These are phyloP conservation scores for Hemicentrotus pulcherrimus DNA, from an alignment of 35 echinoderm and acorn worm genomes.

Conservation along the genomic window DNA sequence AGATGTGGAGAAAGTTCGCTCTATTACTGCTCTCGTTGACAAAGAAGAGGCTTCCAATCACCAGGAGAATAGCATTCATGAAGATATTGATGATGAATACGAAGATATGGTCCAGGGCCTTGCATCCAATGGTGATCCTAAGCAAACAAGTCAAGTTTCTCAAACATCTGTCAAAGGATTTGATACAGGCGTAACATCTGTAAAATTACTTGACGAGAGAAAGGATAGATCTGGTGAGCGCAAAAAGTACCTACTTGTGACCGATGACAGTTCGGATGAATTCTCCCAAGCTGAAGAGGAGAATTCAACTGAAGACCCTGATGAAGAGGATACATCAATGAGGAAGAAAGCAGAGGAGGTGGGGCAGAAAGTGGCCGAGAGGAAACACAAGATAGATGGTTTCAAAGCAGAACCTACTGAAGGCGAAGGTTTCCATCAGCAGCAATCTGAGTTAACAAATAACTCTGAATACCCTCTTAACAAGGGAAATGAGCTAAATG, in stretches of 20 bases:
- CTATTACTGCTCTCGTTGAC: background rate
- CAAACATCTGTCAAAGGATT: background rate
- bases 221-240: background rate
- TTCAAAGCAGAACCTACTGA: background rate
- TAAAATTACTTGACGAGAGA: background rate
- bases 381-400: background rate
- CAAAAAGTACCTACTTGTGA: background rate
- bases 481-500: background rate
- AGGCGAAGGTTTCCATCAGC: background rate
- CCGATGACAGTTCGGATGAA: background rate
- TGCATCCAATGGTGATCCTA: too few relatives aligned
- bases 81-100: background rate
- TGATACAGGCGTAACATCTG: background rate
- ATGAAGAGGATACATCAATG: background rate
- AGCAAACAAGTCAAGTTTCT: background rate
- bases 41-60: background rate
- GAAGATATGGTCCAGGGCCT: background rate
- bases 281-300: background rate
- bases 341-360: background rate
- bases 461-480: background rate
- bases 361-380: background rate
- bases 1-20: background rate
- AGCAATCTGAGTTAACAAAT: background rate
- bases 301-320: background rate
- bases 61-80: background rate